phyloP scores from a whole-genome alignment of 2,888 invertebrate species.

The Metalampra italica region DNA sequence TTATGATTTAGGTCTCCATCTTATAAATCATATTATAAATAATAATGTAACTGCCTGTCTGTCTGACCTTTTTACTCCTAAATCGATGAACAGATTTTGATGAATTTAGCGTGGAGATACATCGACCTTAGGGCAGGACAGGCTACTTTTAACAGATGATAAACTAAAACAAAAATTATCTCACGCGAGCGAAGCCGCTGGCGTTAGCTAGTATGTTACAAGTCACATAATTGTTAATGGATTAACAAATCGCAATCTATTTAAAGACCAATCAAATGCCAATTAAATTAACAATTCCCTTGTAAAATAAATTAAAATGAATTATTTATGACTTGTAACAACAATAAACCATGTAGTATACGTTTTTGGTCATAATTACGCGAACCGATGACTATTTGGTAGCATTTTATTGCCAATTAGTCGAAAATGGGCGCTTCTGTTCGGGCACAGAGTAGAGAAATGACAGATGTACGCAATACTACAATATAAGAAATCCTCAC shows the following conservation, averaged over 20 bases:
- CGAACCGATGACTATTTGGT: constrained; percentile 17
- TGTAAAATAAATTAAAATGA: constrained; percentile 24
- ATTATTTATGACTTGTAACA: constrained; percentile 11
- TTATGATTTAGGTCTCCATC: too few species aligned
- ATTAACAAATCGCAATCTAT: constrained; percentile 1
- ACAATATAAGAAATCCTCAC: background rate
- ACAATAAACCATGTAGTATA: constrained; percentile 13
- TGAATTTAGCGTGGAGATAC: too few species aligned
- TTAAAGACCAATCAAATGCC: constrained; percentile 5
- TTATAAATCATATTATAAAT: too few species aligned
- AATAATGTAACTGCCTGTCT: too few species aligned
- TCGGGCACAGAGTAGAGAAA: constrained; percentile 12
- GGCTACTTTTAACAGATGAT: too few species aligned
- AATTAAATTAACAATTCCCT: constrained; percentile 2
- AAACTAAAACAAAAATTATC: too few species aligned
- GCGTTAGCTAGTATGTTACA: too few species aligned
- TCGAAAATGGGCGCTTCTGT: constrained; percentile 26
- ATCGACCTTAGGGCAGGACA: too few species aligned
- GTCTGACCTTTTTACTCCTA: too few species aligned
- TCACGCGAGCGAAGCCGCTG: too few species aligned
- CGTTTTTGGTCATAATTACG: constrained; percentile 20
- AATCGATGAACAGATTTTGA: too few species aligned
- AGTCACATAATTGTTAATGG: too few species aligned
- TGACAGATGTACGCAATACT: background rate
- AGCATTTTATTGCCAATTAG: constrained; percentile 31